Evolutionary conservation across 2,113 vertebrate species (phyloP).

Genomic region (Muscicapa adusta): DNA sequence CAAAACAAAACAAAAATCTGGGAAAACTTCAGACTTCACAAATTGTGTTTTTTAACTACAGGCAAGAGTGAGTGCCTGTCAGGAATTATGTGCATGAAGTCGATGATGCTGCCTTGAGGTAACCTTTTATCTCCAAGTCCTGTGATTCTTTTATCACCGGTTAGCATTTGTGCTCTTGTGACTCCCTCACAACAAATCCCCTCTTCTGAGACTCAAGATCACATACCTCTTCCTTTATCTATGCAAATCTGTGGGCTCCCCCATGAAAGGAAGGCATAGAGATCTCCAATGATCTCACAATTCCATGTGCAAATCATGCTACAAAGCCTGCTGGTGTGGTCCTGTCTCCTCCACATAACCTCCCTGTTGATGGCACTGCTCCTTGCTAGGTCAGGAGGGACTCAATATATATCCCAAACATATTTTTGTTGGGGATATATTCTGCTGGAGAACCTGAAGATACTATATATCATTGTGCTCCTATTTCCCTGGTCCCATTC

Average conservation of each 20-base stretch:
- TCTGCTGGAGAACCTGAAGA: neutral
- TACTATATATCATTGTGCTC: fast-evolving
- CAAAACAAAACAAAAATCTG: neutral
- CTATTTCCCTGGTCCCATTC: neutral
- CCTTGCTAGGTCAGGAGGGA: neutral
- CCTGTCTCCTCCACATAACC: too few relatives aligned
- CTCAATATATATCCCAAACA: fast-evolving
- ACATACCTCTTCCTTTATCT: neutral
- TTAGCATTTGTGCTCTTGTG: neutral
- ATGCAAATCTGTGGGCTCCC: fast-evolving
- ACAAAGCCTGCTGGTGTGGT: neutral
- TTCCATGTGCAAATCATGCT: neutral
- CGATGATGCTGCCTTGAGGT: neutral
- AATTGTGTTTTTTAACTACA: neutral
- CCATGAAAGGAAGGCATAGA: neutral
- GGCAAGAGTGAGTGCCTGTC: neutral
- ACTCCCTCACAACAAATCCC: neutral
- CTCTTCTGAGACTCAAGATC: neutral
- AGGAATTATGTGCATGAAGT: neutral
- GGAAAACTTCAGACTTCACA: neutral
- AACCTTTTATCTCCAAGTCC: neutral
- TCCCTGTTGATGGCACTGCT: neutral
- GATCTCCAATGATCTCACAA: neutral
- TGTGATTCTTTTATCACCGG: neutral
- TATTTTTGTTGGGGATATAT: too few relatives aligned